These are phyloP conservation scores for Drosophila nigritarsus DNA, from an alignment of 2,888 invertebrate genomes.

Conservation along the genomic window DNA sequence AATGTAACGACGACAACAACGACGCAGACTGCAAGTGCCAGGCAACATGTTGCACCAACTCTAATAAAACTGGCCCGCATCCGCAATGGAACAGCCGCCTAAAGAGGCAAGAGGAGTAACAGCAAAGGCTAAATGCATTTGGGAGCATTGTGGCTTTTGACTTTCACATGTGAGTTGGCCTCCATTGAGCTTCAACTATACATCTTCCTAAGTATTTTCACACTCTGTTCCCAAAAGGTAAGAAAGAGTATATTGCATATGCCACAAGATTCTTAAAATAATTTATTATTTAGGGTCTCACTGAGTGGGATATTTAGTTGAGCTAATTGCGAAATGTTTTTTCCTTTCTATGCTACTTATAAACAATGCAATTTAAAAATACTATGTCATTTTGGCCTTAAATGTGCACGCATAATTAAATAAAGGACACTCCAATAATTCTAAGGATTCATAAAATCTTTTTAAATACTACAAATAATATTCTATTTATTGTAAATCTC, in stretches of 20 bases:
- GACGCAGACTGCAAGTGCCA: constrained; percentile 40
- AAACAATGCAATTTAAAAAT: constrained; percentile 27
- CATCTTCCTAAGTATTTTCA: constrained; percentile 45
- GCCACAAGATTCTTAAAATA: not conserved
- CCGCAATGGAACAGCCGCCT: constrained; percentile 36
- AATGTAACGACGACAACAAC: constrained; percentile 43
- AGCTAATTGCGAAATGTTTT: too few species aligned
- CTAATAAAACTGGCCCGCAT: constrained; percentile 51
- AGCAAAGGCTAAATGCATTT: constrained; percentile 24
- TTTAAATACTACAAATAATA: not conserved
- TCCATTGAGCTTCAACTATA: constrained; percentile 42
- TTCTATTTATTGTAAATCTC: constrained; percentile 7
- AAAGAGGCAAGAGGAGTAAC: constrained; percentile 6
- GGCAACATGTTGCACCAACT: constrained; percentile 54
- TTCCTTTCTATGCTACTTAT: too few species aligned
- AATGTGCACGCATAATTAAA: not conserved
- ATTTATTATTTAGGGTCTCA: too few species aligned
- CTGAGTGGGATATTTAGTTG: too few species aligned
- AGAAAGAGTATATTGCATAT: not conserved
- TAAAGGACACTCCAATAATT: constrained; percentile 6
- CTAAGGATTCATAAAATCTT: not conserved
- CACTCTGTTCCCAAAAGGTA: not conserved
- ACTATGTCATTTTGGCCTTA: not conserved
- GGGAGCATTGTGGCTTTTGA: constrained; percentile 57
- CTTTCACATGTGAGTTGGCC: constrained; percentile 62